These are phyloP conservation scores for Acleris laterana DNA, from an alignment of 2,888 invertebrate species.

Conservation along the genomic window DNA sequence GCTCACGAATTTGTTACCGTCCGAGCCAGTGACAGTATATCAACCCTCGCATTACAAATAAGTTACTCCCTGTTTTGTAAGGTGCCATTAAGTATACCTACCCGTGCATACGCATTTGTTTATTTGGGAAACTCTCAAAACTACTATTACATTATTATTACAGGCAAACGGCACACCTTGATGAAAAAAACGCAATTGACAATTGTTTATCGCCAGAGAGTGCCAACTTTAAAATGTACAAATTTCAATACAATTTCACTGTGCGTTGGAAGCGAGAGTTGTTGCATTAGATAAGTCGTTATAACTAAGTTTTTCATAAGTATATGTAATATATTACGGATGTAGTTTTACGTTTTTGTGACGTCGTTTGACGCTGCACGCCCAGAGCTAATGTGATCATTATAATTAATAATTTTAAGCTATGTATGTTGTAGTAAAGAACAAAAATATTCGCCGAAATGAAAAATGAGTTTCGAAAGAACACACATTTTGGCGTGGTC, in stretches of 20 bases:
- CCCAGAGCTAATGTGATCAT: slow-evolving; percentile 73
- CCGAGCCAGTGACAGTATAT: slow-evolving; percentile 59
- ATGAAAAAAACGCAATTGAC: not conserved
- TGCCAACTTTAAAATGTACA: slow-evolving; percentile 69
- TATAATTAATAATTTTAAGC: slow-evolving; percentile 46
- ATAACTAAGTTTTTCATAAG: slow-evolving; percentile 50
- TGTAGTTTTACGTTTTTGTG: slow-evolving; percentile 57
- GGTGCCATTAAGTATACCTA: slow-evolving; percentile 49
- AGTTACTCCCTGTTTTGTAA: slow-evolving; percentile 24
- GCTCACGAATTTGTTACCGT: slow-evolving; percentile 15
- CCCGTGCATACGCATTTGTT: slow-evolving; percentile 42
- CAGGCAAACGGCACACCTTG: too few relatives aligned
- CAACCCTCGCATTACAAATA: slow-evolving; percentile 27
- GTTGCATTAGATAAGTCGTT: slow-evolving; percentile 59
- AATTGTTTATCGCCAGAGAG: slow-evolving; percentile 41
- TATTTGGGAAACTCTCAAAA: slow-evolving; percentile 50
- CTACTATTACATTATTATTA: not conserved
- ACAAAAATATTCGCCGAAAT: slow-evolving; percentile 21
- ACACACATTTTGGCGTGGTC: not conserved
- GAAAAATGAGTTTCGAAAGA: not conserved
- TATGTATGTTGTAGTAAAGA: slow-evolving; percentile 20
- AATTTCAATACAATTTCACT: slow-evolving; percentile 53
- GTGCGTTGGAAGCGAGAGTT: slow-evolving; percentile 70
- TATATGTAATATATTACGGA: slow-evolving; percentile 60
- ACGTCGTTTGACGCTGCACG: slow-evolving; percentile 60